Evolutionary conservation across 2,113 vertebrate genomes (phyloP).

Genomic region (Corythaeola cristata): DNA sequence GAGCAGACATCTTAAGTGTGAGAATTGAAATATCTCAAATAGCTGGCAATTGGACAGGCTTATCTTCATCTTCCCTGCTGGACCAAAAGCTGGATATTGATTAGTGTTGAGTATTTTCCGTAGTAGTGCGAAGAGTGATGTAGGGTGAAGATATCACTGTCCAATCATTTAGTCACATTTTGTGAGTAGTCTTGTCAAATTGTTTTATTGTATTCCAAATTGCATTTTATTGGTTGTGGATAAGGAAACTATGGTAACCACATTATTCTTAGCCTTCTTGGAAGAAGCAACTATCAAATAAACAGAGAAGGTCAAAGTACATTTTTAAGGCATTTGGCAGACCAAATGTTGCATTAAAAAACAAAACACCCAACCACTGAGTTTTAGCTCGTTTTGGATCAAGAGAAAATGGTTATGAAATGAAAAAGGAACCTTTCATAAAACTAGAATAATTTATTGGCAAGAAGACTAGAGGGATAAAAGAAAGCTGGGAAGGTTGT

Average conservation of each 20-base stretch:
- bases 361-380: background rate
- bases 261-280: conserved; percentile 35
- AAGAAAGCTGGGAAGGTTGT: conserved; percentile 31
- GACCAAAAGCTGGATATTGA: background rate
- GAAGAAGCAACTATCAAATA: conserved; percentile 28
- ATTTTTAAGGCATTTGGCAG: conserved; percentile 44
- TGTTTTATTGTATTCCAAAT: background rate
- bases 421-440: conserved; percentile 45
- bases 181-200: background rate
- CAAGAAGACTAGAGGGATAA: background rate
- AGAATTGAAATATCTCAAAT: background rate
- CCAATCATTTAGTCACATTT: background rate
- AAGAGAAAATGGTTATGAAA: conserved; percentile 4
- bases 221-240: conserved; percentile 1
- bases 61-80: background rate
- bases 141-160: background rate
- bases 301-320: conserved; percentile 31
- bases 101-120: background rate
- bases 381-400: background rate
- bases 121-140: background rate
- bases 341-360: conserved; percentile 5
- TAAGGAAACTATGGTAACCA: conserved; percentile 51
- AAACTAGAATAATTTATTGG: conserved; percentile 19
- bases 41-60: background rate
- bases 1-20: background rate